phyloP scores from a whole-genome alignment of 2,888 invertebrate genomes.

The Schizotus pectinicornis region DNA sequence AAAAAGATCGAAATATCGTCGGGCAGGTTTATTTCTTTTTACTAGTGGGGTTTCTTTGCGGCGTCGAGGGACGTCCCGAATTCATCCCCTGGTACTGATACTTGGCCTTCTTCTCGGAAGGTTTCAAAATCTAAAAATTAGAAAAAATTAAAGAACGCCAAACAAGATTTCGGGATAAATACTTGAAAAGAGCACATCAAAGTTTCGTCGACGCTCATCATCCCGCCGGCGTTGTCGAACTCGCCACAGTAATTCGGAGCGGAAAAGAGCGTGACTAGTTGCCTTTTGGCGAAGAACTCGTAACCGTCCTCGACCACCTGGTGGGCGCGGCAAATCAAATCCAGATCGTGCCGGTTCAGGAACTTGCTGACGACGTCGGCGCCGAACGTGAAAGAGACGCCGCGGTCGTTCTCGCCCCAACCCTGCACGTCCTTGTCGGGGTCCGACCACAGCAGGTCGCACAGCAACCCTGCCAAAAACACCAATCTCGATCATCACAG shows the following conservation, averaged over 20 bases:
- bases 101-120: constrained; percentile 99
- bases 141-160: constrained; percentile 10
- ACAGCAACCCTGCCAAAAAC: constrained; percentile 75
- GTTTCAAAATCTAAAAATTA: constrained; percentile 87
- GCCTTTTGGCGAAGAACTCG: constrained; percentile 98
- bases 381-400: constrained; percentile 98
- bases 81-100: constrained; percentile 94
- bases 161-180: constrained; percentile 25
- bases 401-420: constrained; percentile 97
- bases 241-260: constrained; percentile 98
- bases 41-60: constrained; percentile 76
- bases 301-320: constrained; percentile 99
- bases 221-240: constrained; percentile 98
- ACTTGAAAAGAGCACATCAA: constrained; percentile 99
- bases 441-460: constrained; percentile 97
- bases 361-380: constrained; percentile 97
- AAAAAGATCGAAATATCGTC: constrained; percentile 25
- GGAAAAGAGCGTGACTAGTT: constrained; percentile 97
- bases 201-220: constrained; percentile 99
- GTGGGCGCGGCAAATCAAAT: constrained; percentile 97
- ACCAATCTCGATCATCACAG: neutral
- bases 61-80: constrained; percentile 84
- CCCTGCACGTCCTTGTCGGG: constrained; percentile 92
- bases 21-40: constrained; percentile 67
- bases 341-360: constrained; percentile 94